Base-by-base conservation (phyloP, 2,113 vertebrate genomes). In the Calyptomena viridis region DNA sequence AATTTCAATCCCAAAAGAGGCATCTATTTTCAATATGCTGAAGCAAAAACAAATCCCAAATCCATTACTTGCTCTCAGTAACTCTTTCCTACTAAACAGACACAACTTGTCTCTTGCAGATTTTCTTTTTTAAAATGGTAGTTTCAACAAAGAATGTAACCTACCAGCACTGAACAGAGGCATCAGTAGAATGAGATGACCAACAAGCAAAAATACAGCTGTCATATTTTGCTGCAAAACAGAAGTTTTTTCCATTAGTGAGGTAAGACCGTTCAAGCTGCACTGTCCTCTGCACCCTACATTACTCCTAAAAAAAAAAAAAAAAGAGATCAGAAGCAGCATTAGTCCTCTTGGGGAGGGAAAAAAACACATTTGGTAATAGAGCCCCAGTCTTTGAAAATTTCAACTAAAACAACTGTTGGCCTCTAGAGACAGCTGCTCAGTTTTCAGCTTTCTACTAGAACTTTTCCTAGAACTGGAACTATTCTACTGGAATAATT, bases 161-260 rank as follows among this genome's bases (percentile, higher is more conserved):
- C 97, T 96, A 98, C 98, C 97, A 80, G 95, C 87, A 76, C 73
- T 68, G 86, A 96, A 59, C n/a, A 93, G 58, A 72, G 94, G 92
- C 75, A 90, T 86, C 90, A 95, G 49, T 13, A 95, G 71, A 89
- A 79, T 68, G 27, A 97, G 60, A 95, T 39, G 31, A 84, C 87
- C 88, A 94, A 83, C 37, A n/a, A 95, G 37, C 49, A 94, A 64
- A 75, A 97, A 73, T 12, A 46, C 8, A 84, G 89, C 90, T 89
- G 72, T 84, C 97, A 98, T 98, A 94, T 95, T 98, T 92, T 96
- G 92, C 96, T 97, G 67, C 39, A 80, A 87, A 94, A 28, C 84
- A 77, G 14, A 87, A 75, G 23, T 44, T 50, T 75, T 84, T 73
- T 82, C 62, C 23, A 17, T 62, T 84, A 85, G 15, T 53, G 35